These are phyloP conservation scores for Ivindomyrus marchei DNA, from an alignment of 2,113 vertebrate species.

Conservation along the genomic window DNA sequence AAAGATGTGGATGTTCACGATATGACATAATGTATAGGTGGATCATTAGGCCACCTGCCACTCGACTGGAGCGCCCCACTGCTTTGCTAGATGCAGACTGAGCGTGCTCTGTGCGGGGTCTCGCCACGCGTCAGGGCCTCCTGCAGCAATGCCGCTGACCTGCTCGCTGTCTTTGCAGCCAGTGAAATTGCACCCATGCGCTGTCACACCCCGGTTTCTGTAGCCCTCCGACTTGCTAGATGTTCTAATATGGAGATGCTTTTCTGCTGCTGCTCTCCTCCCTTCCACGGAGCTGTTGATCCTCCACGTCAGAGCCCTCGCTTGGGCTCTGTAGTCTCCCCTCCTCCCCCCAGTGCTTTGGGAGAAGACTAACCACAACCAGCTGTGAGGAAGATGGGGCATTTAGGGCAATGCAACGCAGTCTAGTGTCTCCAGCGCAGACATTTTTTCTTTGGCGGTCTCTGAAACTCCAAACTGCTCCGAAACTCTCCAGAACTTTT, in stretches of 20 bases:
- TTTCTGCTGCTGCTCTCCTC: neutral
- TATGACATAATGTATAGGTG: neutral
- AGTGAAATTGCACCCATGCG: neutral
- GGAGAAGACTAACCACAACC: constrained; percentile 12
- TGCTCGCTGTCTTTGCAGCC: neutral
- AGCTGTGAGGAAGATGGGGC: constrained; percentile 12
- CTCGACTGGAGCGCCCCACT: neutral
- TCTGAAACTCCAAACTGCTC: neutral
- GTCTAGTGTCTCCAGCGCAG: neutral
- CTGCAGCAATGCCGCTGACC: neutral
- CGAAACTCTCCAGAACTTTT: neutral
- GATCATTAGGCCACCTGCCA: neutral
- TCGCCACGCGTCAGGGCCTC: neutral
- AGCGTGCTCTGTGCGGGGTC: neutral
- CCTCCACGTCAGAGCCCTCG: neutral
- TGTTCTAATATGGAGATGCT: neutral
- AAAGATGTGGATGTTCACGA: neutral
- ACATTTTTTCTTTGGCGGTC: neutral
- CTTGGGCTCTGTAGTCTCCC: neutral
- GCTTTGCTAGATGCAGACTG: neutral
- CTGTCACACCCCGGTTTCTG: neutral
- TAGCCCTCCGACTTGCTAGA: neutral
- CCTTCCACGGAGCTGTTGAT: neutral
- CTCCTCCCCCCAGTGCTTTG: neutral
- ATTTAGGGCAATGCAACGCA: neutral